Percentiles rank a stretch among this genome's conserved stretches.
These are phyloP conservation scores for Oeneis ivallda DNA, from an alignment of 2,888 invertebrate species.

Conservation along the genomic window DNA sequence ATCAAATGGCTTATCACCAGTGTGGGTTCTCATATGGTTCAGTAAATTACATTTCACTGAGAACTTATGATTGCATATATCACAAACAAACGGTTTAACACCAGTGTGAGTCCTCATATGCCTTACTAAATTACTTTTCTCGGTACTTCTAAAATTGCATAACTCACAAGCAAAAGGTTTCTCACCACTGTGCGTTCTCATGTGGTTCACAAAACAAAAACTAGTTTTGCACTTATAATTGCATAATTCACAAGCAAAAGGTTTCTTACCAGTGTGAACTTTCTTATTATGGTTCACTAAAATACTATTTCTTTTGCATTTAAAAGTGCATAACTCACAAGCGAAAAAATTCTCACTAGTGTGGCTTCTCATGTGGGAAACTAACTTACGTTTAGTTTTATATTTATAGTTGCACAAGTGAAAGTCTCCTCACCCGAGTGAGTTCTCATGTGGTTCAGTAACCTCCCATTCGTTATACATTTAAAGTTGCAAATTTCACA, in stretches of 20 bases:
- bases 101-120: not conserved
- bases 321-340: not conserved
- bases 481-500: too few species aligned
- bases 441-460: too few species aligned
- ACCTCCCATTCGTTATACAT: too few species aligned
- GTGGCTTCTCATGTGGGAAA: not conserved
- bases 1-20: not conserved
- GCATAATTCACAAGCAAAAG: too few species aligned
- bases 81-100: not conserved
- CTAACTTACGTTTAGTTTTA: not conserved
- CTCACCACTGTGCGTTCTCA: too few species aligned
- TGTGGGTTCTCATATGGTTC: not conserved
- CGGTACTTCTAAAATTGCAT: not conserved
- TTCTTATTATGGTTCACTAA: not conserved
- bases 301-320: not conserved
- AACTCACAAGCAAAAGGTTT: too few species aligned
- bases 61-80: not conserved
- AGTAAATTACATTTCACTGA: not conserved
- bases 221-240: too few species aligned
- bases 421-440: not conserved
- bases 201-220: too few species aligned
- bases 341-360: not conserved
- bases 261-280: not conserved
- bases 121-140: constrained; percentile 1
- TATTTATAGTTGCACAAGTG: not conserved